These are phyloP conservation scores for Cyphomyrmex costatus DNA, from an alignment of 1,140 invertebrate genomes.

Conservation along the genomic window DNA sequence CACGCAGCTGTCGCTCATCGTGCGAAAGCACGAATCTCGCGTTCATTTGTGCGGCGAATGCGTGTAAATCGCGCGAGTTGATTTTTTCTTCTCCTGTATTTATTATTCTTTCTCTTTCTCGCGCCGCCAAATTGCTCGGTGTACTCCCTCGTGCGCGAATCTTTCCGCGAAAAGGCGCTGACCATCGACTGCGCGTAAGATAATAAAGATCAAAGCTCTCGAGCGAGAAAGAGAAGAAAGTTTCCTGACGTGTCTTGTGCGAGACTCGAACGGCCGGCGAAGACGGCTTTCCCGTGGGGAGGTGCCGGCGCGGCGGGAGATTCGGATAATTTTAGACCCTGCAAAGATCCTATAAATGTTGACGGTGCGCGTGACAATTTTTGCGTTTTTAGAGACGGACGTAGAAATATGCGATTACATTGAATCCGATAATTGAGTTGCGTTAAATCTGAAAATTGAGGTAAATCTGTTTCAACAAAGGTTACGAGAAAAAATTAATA, in stretches of 20 bases:
- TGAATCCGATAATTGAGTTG: background rate
- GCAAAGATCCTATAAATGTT: background rate
- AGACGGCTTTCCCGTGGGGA: background rate
- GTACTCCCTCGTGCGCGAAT: background rate
- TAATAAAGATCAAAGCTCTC: background rate
- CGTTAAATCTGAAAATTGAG: background rate
- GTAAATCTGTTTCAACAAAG: background rate
- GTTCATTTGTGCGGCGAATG: background rate
- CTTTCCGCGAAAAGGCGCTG: background rate
- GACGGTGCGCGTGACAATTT: background rate
- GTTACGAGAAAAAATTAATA: background rate
- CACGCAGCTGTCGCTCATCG: background rate
- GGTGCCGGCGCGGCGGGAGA: slow-evolving; percentile 11
- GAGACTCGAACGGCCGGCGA: slow-evolving; percentile 35
- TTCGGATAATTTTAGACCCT: slow-evolving; percentile 48
- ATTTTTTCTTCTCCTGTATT: background rate
- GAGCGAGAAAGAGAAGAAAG: slow-evolving; percentile 9
- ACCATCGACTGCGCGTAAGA: background rate
- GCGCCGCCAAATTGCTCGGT: background rate
- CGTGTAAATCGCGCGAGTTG: slow-evolving; percentile 13
- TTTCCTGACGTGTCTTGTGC: slow-evolving; percentile 34
- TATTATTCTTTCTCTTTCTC: background rate
- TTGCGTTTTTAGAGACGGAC: background rate
- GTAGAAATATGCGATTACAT: no score
- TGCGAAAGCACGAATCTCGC: background rate